phyloP scores from a whole-genome alignment of 2,888 invertebrate genomes.

The Nemapogon koenigi region DNA sequence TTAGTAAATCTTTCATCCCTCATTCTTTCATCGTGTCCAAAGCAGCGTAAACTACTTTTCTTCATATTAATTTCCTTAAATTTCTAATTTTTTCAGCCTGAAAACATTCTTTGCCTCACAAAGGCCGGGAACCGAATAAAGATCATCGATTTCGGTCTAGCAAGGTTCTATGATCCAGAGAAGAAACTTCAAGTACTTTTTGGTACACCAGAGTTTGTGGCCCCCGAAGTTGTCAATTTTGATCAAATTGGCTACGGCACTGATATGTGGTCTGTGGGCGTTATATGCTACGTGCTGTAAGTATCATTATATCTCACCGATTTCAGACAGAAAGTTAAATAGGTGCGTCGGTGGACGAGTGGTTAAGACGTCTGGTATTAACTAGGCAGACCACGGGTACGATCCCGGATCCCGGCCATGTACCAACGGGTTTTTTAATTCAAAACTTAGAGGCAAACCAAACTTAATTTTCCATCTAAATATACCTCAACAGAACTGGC shows the following conservation, averaged over 20 bases:
- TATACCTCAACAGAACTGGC: too few species aligned
- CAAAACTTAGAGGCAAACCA: too few species aligned
- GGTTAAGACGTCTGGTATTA: too few species aligned
- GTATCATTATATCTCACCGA: too few species aligned
- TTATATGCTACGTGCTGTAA: slow-evolving; percentile 98
- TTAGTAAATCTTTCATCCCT: not conserved
- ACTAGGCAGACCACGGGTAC: too few species aligned
- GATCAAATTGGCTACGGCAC: slow-evolving; percentile 95
- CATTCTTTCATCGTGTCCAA: not conserved
- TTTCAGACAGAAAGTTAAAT: too few species aligned
- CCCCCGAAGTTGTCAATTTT: slow-evolving; percentile 98
- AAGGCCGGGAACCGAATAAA: slow-evolving; percentile 97
- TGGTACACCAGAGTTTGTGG: slow-evolving; percentile 98
- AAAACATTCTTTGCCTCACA: slow-evolving; percentile 96
- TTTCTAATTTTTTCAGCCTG: slow-evolving; percentile 72
- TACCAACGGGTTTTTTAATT: too few species aligned
- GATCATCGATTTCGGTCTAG: slow-evolving; percentile 98
- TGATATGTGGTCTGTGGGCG: slow-evolving; percentile 99
- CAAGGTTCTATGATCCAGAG: slow-evolving; percentile 88
- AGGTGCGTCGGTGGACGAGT: too few species aligned
- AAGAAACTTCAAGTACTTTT: slow-evolving; percentile 94
- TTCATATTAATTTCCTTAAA: not conserved
- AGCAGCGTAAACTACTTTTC: not conserved
- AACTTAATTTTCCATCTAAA: too few species aligned
- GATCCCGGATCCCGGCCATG: too few species aligned